Evolutionary conservation across 2,113 vertebrate species (phyloP).

Genomic region (Anolis sagrei): DNA sequence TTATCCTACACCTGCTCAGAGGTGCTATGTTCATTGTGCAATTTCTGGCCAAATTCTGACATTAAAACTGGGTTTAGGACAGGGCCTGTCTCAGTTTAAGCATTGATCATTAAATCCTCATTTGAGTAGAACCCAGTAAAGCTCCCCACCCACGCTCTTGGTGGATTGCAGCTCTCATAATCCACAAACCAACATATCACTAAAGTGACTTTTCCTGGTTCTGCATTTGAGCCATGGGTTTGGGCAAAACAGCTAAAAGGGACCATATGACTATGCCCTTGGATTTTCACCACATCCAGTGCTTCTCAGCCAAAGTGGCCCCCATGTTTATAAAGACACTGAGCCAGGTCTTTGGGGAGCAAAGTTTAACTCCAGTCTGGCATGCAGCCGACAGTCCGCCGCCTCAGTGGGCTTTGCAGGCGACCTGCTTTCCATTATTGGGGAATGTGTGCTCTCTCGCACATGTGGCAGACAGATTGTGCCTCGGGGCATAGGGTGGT

Average conservation of each 20-base stretch:
- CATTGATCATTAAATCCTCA: not conserved
- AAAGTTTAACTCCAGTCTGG: not conserved
- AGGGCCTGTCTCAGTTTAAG: not conserved
- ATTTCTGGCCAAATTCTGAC: not conserved
- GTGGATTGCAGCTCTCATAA: too few species aligned
- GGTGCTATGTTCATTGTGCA: not conserved
- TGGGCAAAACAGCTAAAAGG: accelerated
- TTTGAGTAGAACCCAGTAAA: too few species aligned
- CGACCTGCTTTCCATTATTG: constrained; percentile 60
- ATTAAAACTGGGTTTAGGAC: not conserved
- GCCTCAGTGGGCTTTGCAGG: not conserved
- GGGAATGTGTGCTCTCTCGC: constrained; percentile 44
- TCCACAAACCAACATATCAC: too few species aligned
- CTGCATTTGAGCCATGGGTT: not conserved
- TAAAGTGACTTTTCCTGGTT: not conserved
- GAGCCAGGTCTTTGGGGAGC: not conserved
- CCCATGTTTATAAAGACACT: accelerated
- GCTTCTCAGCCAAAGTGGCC: accelerated
- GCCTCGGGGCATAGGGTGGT: not conserved
- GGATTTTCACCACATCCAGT: not conserved
- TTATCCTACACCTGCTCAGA: not conserved
- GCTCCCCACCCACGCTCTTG: too few species aligned
- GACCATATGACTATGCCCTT: not conserved
- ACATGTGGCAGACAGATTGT: constrained; percentile 57
- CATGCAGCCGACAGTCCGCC: accelerated